Conservation (phyloP, 2,888 invertebrate genomes). For the Phoronis australis region DNA sequence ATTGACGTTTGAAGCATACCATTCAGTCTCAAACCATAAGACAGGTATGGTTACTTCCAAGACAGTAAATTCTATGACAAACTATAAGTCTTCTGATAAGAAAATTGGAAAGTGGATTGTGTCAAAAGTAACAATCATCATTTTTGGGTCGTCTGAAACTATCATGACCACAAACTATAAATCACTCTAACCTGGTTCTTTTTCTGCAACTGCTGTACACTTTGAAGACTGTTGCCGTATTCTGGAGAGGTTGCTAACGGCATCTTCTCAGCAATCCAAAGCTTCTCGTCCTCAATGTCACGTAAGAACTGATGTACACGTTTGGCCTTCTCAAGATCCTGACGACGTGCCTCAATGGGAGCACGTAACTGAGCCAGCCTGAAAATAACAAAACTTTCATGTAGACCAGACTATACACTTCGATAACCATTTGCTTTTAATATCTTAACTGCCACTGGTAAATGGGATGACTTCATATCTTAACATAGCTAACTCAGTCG, state of each 20-base stretch:
- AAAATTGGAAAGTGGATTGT: too few relatives aligned
- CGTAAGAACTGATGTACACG: constrained; percentile 73
- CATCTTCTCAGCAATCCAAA: constrained; percentile 97
- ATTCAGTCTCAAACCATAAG: too few relatives aligned
- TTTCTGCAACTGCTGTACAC: constrained; percentile 95
- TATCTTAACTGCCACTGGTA: not conserved
- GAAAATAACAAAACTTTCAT: constrained; percentile 5
- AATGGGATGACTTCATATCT: not conserved
- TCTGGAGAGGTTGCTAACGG: constrained; percentile 85
- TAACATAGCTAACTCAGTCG: too few relatives aligned
- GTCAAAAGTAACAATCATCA: too few relatives aligned
- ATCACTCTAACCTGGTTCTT: constrained; percentile 76
- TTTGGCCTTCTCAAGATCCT: constrained; percentile 88
- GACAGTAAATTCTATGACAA: too few relatives aligned
- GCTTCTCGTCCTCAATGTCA: constrained; percentile 95
- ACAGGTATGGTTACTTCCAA: too few relatives aligned
- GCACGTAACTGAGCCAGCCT: constrained; percentile 87
- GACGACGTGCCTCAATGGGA: constrained; percentile 81
- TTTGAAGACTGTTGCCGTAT: constrained; percentile 94
- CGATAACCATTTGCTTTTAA: not conserved
- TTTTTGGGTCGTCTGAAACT: too few relatives aligned
- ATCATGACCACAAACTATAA: too few relatives aligned
- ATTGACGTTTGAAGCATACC: too few relatives aligned
- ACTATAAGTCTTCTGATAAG: too few relatives aligned
- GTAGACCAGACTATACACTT: not conserved